Evolutionary conservation across 2,113 vertebrate species (phyloP).

Genomic region (Crotalus horridus): DNA sequence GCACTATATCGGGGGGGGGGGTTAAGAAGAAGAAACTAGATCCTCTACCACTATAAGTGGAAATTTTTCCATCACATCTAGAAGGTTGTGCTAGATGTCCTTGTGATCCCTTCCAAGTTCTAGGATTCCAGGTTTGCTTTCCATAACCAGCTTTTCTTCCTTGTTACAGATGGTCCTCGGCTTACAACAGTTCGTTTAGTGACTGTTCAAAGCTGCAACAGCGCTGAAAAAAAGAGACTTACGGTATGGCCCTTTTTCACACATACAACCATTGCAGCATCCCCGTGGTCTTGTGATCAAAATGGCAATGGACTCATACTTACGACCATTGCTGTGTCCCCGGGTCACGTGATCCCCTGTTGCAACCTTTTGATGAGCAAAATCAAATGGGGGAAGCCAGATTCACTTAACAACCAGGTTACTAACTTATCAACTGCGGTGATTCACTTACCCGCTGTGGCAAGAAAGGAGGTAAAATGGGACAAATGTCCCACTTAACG

Average conservation of each 20-base stretch:
- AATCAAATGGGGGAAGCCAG: neutral
- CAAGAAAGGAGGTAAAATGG: neutral
- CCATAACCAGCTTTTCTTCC: neutral
- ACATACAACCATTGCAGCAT: neutral
- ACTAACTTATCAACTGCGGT: neutral
- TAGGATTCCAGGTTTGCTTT: neutral
- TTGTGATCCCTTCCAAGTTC: neutral
- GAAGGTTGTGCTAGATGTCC: neutral
- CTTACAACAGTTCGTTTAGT: neutral
- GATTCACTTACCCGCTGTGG: neutral
- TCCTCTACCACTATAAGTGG: neutral
- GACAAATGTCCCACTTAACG: neutral
- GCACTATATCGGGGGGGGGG: neutral
- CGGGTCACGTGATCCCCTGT: neutral
- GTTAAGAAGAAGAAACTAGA: neutral
- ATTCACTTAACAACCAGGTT: neutral
- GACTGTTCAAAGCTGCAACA: neutral
- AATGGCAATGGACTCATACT: neutral
- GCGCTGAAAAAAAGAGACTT: neutral
- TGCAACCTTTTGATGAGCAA: neutral
- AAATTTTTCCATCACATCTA: neutral
- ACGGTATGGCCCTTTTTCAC: neutral
- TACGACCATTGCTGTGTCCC: neutral
- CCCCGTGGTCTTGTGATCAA: neutral
- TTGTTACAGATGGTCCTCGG: neutral